Conservation (phyloP, 2,888 invertebrate species). For the Philaethria dido region DNA sequence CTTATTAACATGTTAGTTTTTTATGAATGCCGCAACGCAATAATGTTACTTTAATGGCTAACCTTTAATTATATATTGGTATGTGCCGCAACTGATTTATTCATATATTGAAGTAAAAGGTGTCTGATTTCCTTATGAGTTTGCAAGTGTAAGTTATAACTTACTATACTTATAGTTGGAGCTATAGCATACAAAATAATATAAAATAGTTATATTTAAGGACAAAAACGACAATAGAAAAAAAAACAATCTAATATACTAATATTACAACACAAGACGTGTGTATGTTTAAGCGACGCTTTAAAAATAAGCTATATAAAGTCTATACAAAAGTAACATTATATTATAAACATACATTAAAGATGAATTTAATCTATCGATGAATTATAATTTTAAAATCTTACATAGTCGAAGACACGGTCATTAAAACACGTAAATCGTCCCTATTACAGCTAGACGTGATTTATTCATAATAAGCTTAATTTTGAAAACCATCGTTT, state of each 20-base stretch:
- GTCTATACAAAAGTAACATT: not conserved
- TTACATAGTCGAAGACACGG: conserved; percentile 12
- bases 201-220: too few species aligned
- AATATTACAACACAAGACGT: too few species aligned
- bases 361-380: not conserved
- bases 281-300: too few species aligned
- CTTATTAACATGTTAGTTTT: conserved; percentile 11
- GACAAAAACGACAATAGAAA: too few species aligned
- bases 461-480: conserved; percentile 40
- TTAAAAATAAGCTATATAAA: not conserved
- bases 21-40: not conserved
- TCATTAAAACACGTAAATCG: conserved; percentile 34
- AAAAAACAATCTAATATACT: too few species aligned
- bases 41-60: not conserved
- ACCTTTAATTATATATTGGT: not conserved
- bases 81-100: not conserved
- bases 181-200: too few species aligned
- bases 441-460: conserved; percentile 32
- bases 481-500: conserved; percentile 41
- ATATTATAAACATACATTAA: not conserved
- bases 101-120: not conserved
- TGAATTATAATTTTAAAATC: conserved; percentile 10
- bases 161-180: not conserved
- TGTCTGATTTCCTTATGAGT: not conserved
- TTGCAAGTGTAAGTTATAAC: not conserved